Base-by-base conservation (phyloP, 1,140 invertebrate genomes). In the Matsumurasca onukii region DNA sequence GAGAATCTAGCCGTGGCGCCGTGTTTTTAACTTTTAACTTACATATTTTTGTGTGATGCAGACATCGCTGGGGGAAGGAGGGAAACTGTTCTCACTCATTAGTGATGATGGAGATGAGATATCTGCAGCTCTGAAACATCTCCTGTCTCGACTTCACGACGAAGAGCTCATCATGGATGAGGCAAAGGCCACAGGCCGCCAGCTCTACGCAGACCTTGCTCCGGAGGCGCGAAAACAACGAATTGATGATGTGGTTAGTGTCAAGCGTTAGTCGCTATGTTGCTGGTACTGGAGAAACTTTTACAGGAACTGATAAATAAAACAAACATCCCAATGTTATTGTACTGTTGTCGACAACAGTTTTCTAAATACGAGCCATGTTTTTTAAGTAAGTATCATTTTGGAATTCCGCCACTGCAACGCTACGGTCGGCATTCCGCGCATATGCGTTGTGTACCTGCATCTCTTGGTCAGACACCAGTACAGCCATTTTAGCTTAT, bases 141-240 rank as follows among this genome's bases (percentile, higher is more conserved):
- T 82, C 30, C 71, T 75, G 75, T 72, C 74, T 74, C 3, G 70
- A 1, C 72, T 72, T 24, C 67, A 70, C 51, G 69, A 67, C 49
- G 69, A 93, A 75, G 91, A 93, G 73, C 84, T 85, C 70, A n/a
- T n/a, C n/a, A 90, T 94, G 79, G 88, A 89, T 29, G 84, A 87
- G 67, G 91, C 92, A 0, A 89, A 92, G 78, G 88, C 91, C 73
- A 88, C 86, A 48, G 92, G 92, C 17, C 87, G 86, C 72, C 86
- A 89, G 74, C 84, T 94, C 17, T 93, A 89, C 75, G 81, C 83
- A 30, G 80, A 84, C 71, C 79, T 91, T 73, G 78, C 86, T 12
- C 81, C 84, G 0, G 76, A 84, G 17, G 84, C 87, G 66, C 80
- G 87, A 62, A 82, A 88, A 49, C 81, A 84, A 17, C 88, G 88